Conservation (phyloP, 2,797 vertebrate species). For the Cyprinella venusta region DNA sequence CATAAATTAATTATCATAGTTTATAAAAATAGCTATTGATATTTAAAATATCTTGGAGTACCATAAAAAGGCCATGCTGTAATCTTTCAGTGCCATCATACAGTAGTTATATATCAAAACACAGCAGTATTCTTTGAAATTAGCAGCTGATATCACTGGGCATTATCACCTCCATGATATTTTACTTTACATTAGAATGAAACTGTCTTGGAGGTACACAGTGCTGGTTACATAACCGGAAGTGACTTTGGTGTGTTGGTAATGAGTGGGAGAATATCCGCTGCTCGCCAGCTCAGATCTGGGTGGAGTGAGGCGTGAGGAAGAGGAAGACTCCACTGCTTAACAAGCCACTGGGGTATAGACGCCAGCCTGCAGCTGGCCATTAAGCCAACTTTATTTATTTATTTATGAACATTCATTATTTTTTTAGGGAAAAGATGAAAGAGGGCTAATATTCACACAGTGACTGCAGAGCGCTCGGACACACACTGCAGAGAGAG, state of each 20-base stretch:
- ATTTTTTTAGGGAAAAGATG: conserved; percentile 53
- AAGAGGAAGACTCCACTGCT: conserved; percentile 42
- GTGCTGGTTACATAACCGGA: conserved; percentile 48
- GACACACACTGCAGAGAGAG: too few species aligned
- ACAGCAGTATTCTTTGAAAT: neutral
- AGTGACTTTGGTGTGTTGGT: conserved; percentile 45
- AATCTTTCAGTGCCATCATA: neutral
- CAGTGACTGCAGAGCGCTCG: neutral
- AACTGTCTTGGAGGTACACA: conserved; percentile 35
- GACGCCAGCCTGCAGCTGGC: conserved; percentile 44
- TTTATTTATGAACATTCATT: conserved; percentile 57
- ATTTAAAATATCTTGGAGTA: neutral
- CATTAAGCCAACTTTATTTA: conserved; percentile 53
- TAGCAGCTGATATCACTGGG: neutral
- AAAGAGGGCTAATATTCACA: conserved; percentile 47
- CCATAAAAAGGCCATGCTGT: neutral
- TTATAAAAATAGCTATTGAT: neutral
- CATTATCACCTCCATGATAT: neutral
- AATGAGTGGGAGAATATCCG: conserved; percentile 47
- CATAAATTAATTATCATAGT: neutral
- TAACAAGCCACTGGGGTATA: conserved; percentile 59
- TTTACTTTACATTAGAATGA: neutral
- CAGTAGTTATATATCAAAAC: neutral
- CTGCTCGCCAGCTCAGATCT: conserved; percentile 41
- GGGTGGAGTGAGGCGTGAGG: conserved; percentile 46